Evolutionary conservation across 2,888 invertebrate species (phyloP).

Genomic region (Sialis fuliginosa): DNA sequence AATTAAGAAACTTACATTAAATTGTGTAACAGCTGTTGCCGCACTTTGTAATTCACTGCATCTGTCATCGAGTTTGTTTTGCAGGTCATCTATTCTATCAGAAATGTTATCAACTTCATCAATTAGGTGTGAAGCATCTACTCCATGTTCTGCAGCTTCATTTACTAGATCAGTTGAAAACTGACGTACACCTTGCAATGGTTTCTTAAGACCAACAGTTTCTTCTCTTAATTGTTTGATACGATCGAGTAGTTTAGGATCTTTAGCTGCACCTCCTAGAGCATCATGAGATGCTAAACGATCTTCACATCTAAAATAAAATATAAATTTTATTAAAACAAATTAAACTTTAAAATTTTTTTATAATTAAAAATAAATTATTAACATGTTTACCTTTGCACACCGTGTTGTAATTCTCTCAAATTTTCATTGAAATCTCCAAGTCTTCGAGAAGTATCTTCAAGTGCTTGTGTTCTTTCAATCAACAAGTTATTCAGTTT

Average conservation of each 20-base stretch:
- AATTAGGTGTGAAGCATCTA: conserved; percentile 57
- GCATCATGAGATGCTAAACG: conserved; percentile 58
- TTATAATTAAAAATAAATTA: too few relatives aligned
- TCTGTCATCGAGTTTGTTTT: conserved; percentile 59
- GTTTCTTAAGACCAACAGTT: conserved; percentile 57
- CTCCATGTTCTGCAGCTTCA: conserved; percentile 57
- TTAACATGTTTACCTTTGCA: conserved; percentile 45
- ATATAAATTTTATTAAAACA: too few relatives aligned
- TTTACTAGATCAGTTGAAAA: conserved; percentile 60
- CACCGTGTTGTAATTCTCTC: conserved; percentile 65
- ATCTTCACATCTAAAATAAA: conserved; percentile 49
- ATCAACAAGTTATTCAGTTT: conserved; percentile 68
- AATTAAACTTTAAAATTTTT: too few relatives aligned
- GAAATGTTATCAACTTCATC: conserved; percentile 62
- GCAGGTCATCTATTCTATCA: conserved; percentile 59
- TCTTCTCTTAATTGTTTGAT: conserved; percentile 73
- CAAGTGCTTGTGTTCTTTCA: conserved; percentile 59
- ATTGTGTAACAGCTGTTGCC: conserved; percentile 69
- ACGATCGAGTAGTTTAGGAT: conserved; percentile 68
- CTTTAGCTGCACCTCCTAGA: conserved; percentile 54
- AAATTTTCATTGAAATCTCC: conserved; percentile 73
- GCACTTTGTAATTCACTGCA: conserved; percentile 68
- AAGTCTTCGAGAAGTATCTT: conserved; percentile 65
- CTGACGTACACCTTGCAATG: conserved; percentile 43
- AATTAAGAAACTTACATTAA: conserved; percentile 38